phyloP scores from a whole-genome alignment of 2,888 invertebrate genomes.

The Thelaira solivaga region DNA sequence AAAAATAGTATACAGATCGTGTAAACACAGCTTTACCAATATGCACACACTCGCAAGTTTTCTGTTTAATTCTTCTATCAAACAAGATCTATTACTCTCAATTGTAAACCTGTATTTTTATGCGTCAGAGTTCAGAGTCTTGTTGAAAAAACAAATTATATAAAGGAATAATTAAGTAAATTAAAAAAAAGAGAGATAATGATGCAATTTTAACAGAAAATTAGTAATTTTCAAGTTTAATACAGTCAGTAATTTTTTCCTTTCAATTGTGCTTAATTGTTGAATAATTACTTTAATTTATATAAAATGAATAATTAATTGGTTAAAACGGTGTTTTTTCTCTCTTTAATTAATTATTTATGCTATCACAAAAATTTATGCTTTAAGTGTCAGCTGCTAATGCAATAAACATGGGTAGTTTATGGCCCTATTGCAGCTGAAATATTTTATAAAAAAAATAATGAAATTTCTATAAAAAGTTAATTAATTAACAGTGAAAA shows the following conservation, averaged over 20 bases:
- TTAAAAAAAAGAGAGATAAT: conserved; percentile 45
- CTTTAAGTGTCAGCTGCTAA: too few species aligned
- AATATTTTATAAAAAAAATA: too few species aligned
- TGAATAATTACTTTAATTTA: conserved; percentile 33
- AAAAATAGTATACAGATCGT: too few species aligned
- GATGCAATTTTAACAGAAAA: conserved; percentile 57
- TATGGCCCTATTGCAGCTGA: neutral
- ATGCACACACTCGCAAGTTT: neutral
- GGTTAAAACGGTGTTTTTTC: neutral
- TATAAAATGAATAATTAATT: conserved; percentile 4
- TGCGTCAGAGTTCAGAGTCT: conserved; percentile 39
- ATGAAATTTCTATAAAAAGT: too few species aligned
- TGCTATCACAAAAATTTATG: neutral
- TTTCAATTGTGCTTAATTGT: conserved; percentile 8
- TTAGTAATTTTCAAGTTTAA: conserved; percentile 55
- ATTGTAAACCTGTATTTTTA: conserved; percentile 49
- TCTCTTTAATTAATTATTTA: too few species aligned
- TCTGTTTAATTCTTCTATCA: neutral
- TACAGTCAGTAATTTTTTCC: conserved; percentile 5
- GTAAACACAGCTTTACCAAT: neutral
- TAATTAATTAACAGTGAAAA: too few species aligned
- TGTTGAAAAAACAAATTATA: conserved; percentile 5
- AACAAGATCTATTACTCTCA: conserved; percentile 7
- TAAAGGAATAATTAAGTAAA: too few species aligned
- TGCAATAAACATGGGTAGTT: neutral